Percentiles rank a stretch among this genome's conserved stretches.
phyloP scores from a whole-genome alignment of 2,797 vertebrate species.

The Eutrigla gurnardus region DNA sequence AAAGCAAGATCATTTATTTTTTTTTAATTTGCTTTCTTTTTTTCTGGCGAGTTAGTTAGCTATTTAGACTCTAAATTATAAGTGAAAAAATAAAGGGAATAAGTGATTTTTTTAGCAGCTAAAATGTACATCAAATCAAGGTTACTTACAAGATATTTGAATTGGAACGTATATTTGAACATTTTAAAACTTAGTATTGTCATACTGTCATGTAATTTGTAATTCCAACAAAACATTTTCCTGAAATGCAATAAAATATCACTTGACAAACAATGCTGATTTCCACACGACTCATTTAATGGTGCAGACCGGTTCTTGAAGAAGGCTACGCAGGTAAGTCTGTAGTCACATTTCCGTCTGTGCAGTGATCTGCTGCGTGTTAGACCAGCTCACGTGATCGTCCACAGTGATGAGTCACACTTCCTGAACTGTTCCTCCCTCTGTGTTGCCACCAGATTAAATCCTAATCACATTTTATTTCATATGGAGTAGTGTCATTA shows the following conservation, averaged over 20 bases:
- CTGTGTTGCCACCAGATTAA: constrained; percentile 8
- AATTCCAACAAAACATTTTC: neutral
- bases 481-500: neutral
- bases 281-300: neutral
- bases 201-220: neutral
- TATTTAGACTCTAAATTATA: no score
- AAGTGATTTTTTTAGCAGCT: neutral
- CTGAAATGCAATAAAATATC: constrained; percentile 42
- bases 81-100: no score
- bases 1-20: neutral
- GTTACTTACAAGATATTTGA: neutral
- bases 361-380: neutral
- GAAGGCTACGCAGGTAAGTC: no score
- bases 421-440: constrained; percentile 5
- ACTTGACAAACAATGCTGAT: neutral
- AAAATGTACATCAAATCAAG: neutral
- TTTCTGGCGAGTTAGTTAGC: neutral
- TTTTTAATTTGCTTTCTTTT: neutral
- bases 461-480: neutral
- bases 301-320: no score
- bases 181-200: neutral
- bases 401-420: neutral
- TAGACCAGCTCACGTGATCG: neutral
- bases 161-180: neutral
- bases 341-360: neutral